These are phyloP conservation scores for Hydroisotoma schaefferi DNA, from an alignment of 2,888 invertebrate genomes.

Conservation along the genomic window DNA sequence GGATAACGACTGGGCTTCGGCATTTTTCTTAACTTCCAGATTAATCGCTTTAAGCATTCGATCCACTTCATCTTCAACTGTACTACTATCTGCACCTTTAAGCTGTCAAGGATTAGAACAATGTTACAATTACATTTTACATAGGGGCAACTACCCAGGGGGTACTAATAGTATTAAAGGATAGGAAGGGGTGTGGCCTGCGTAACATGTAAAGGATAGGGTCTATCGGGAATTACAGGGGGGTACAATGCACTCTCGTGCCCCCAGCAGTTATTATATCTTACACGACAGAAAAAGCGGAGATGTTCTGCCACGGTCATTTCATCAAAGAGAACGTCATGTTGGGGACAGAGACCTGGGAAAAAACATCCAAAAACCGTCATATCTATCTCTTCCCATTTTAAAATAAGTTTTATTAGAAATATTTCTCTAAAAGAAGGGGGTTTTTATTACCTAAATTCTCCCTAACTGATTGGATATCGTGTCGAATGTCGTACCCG, in stretches of 20 bases:
- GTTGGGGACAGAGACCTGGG: constrained; percentile 85
- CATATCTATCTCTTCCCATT: too few relatives aligned
- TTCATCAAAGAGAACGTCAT: constrained; percentile 77
- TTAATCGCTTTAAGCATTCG: constrained; percentile 62
- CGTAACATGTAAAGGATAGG: too few relatives aligned
- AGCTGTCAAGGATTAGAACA: constrained; percentile 57
- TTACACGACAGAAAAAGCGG: constrained; percentile 62
- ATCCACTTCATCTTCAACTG: constrained; percentile 58
- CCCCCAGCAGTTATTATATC: background rate
- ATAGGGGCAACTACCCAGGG: background rate
- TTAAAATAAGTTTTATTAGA: background rate
- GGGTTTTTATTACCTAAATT: constrained; percentile 2
- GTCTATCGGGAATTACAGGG: too few relatives aligned
- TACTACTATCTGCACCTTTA: constrained; percentile 58
- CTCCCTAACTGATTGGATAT: constrained; percentile 64
- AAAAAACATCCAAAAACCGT: background rate
- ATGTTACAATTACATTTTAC: background rate
- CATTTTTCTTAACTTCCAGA: constrained; percentile 62
- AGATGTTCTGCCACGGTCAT: constrained; percentile 78
- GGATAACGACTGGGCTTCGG: constrained; percentile 65
- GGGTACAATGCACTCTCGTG: too few relatives aligned
- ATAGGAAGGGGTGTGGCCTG: too few relatives aligned
- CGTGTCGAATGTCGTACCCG: constrained; percentile 65
- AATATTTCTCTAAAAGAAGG: background rate
- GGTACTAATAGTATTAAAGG: too few relatives aligned